Base-by-base conservation (phyloP, 2,113 vertebrate genomes). In the Ciconia boyciana region DNA sequence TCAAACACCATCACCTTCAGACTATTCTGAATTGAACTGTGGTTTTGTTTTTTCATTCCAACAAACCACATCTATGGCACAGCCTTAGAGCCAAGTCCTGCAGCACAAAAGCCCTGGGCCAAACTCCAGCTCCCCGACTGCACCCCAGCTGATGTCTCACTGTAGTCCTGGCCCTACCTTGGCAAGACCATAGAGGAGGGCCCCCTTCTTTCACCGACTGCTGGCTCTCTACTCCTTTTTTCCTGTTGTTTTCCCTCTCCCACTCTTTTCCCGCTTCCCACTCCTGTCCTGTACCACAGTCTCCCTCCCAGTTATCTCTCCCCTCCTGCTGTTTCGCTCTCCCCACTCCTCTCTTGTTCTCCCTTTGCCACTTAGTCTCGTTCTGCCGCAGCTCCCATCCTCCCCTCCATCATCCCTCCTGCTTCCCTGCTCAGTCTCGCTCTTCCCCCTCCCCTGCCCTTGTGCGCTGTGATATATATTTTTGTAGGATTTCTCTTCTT, bases 401-500 rank as follows among this genome's bases (percentile, higher is more conserved):
- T 66, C 34, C 48, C 51, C 36, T 76, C 80, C 4, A 9, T 83
- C 49, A 68, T 92, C 69, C 57, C 46, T 74, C 66, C 44, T 55
- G 77, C 64, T 81, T 89, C 83, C 82, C 82, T 8, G 88, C 90
- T 93, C 92, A 62, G 81, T 83, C 94, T 97, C 25, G 78, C 58
- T 90, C 88, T 91, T 87, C 39, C 57, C 83, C 85, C 55, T 97
- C 89, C 96, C 87, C 78, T 86, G 87, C 89, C 96, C 87, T 96
- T 78, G 93, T 98, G 98, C 81, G 97, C 97, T 98, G 98, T 98
- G 98, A 98, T 98, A 98, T 98, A 98, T 98, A 98, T 98, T 98
- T 98, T 98, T 98, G 98, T 98, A 98, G 98, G 98, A 97, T 98
- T 98, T 96, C 96, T 98, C 96, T 98, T 97, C 96, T 98, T 46